Evolutionary conservation across 37 sponge, comb jelly and placozoan genomes (phyloP), one percentile per base, ranked within the genome.

Genomic region (Bolinopsis microptera): DNA sequence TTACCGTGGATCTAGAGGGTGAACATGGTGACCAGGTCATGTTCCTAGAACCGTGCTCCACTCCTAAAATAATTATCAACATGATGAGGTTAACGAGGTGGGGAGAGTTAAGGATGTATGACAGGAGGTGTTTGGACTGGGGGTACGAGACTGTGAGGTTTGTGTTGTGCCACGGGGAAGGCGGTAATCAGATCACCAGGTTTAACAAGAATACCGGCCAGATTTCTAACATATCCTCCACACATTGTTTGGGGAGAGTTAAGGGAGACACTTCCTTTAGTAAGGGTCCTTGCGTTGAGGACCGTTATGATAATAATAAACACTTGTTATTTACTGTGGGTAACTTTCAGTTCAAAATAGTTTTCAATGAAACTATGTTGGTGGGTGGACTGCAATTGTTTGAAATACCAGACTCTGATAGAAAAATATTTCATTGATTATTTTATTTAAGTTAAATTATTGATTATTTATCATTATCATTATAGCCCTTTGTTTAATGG

Each of bases 61-160:
- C 35, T 0, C 80, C 80, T 34, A 35, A 35, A 8, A 32, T 32
- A 0, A 34, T 34, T 1, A 31, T 27, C 33, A 77, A 35, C 21
- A 34, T 32, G 3, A 13, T 41, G 30, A 38, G 90, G 30, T 9
- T 86, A 34, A 86, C 90, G 25, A 86, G 38, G 0, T 86, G 90
- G 90, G 31, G 24, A 0, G 90, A 86, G 0, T 23, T 86, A 3
- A 13, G 90, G 30, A 30, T 86, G 2, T 39, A 40, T 38, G 90
- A 86, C 61, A 38, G 90, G 30, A 24, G 23, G 32, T 86, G 90
- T 39, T 38, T 86, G 25, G 90, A 86, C 48, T 86, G 40, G 48
- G 90, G 90, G 9, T 32, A 32, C 21, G 9, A 34, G 36, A 8
- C 33, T 34, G 18, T 77, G 0, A 33, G 33, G 21, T 77, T 77